A percentile compares a stretch with the other conserved stretches of the same genome.
These are phyloP conservation scores for Drosophila sordidula DNA, from an alignment of 2,888 invertebrate species.

Conservation along the genomic window DNA sequence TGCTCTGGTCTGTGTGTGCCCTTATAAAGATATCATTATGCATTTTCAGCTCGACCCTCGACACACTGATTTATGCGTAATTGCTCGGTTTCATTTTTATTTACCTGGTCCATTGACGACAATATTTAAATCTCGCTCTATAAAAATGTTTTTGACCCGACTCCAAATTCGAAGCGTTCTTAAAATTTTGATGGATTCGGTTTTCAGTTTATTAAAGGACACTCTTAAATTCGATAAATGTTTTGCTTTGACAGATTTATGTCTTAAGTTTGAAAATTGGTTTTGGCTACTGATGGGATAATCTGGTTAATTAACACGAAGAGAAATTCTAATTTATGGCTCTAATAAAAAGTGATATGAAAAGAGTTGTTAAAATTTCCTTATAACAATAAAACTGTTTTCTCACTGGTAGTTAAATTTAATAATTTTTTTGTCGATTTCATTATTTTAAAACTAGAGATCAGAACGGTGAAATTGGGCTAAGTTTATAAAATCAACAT, in stretches of 20 bases:
- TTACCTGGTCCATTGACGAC: constrained; percentile 34
- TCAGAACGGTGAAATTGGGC: constrained; percentile 33
- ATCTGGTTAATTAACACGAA: constrained; percentile 23
- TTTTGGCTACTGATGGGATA: constrained; percentile 37
- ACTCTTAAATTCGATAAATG: constrained; percentile 57
- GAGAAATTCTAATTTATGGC: no score
- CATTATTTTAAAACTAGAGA: no score
- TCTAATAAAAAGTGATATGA: neutral
- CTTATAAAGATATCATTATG: constrained; percentile 76
- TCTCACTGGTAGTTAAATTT: no score
- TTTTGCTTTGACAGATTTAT: constrained; percentile 64
- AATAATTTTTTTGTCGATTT: no score
- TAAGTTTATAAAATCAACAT: constrained; percentile 73
- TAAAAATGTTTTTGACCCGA: constrained; percentile 62
- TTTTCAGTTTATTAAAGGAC: constrained; percentile 71
- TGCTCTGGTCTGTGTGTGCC: constrained; percentile 9
- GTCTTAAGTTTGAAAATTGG: constrained; percentile 17
- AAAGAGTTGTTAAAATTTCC: no score
- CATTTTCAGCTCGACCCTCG: constrained; percentile 49
- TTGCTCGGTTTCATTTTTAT: constrained; percentile 27
- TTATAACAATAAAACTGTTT: no score
- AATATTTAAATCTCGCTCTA: constrained; percentile 68
- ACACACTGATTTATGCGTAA: constrained; percentile 70
- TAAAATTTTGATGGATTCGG: constrained; percentile 20
- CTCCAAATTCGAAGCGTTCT: constrained; percentile 27